Evolutionary conservation across 2,113 vertebrate species (phyloP), one percentile per base, ranked within the genome.

Genomic region (Cynocephalus volans): DNA sequence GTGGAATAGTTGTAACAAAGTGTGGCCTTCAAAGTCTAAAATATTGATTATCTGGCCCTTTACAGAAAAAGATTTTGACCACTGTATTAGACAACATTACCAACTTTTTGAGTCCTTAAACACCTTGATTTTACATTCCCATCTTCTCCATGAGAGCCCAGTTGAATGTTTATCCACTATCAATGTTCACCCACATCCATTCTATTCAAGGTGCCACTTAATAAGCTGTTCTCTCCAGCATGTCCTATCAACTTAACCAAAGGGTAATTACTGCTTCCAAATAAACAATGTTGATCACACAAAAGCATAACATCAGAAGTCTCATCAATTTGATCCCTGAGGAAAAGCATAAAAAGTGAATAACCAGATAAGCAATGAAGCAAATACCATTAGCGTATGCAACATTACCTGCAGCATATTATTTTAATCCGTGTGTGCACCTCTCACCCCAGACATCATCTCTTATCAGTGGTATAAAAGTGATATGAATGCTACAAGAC

Each of bases 291-390:
- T 60, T 48, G 52, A 62, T 67, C 45, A 50, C 28, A 76, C 72
- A 50, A 91, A 93, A 95, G 24, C 21, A 45, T 36, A 31, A 75
- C 56, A 79, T 77, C 28, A 36, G 70, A n/a, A 82, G 36, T 85
- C 86, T 82, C 87, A n/a, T 24, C 60, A 72, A 93, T 89, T 82
- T 92, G 82, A 21, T 75, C 83, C 56, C 72, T n/a, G 41, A 90
- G 67, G 76, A 96, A 13, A 81, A 54, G 24, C 65, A 9, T 72
- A 56, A 69, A 69, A 72, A 96, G 62, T 26, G 48, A 76, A 85
- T 67, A 85, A 88, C 9, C 64, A 87, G 75, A n/a, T 33, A 82
- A 41, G 41, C 67, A 62, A 45, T 5, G 73, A 75, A 87, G 90
- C 73, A 75, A 26, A 11, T 28, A 60, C 18, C 54, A 90, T 93